Base-by-base conservation (phyloP, 2,797 vertebrate species). In the Hydrophis major region DNA sequence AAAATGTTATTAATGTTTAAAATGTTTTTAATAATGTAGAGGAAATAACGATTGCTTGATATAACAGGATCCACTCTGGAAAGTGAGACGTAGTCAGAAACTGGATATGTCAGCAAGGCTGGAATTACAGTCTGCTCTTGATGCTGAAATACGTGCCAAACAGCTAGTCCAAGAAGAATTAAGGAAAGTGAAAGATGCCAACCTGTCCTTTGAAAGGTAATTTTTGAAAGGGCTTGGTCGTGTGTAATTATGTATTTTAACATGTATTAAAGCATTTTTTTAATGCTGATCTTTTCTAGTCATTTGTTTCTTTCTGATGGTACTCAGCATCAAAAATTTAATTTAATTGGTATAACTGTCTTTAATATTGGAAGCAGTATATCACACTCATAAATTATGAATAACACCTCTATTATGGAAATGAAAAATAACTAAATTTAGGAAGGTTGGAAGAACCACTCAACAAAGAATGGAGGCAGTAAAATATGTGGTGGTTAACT, bases 11-110 rank as follows among this genome's bases (percentile, higher is more conserved):
- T 83, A 83, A 78, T 78, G 18, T 78, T 78, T 42, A 22, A 87
- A 12, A 95, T 92, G 18, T 92, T 60, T 94, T 94, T 22, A 93
- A 57, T 20, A 7, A n/a, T 92, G 95, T 66, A 92, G 89, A 22
- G 4, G 6, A 91, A 28, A 25, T 95, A 61, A 92, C 18, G 2
- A 69, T 94, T 90, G 94, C 92, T 93, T 61, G 0, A 50, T 91
- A 87, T 89, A 59, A 61, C 96, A 99, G 99, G 99, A 99, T 96
- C 99, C 99, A 0, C 98, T 99, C 59, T 99, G 99, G 99, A 99
- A 99, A 96, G 99, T 99, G 53, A 98, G 99, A 0, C 99, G 99
- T 92, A 99, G 99, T 92, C 99, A 99, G 97, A 99, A 99, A 97
- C 94, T 99, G 96, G 99, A 99, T 97, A 99, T 99, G 99, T 99